Conservation (phyloP, 1,140 invertebrate genomes). For the Antheraea mylitta region DNA sequence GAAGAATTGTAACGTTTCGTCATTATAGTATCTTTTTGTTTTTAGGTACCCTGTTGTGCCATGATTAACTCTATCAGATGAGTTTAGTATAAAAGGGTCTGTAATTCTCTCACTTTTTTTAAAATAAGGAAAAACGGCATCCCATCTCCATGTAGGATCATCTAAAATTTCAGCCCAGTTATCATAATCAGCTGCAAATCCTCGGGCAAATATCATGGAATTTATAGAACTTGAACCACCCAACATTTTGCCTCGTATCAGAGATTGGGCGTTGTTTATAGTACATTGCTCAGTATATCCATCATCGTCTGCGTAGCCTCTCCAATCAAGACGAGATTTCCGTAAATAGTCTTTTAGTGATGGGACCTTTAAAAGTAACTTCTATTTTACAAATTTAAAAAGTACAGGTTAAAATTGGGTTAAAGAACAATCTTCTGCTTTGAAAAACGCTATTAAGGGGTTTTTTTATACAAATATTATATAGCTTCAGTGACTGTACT, state of each 20-base stretch:
- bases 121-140: conserved; percentile 80
- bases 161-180: conserved; percentile 83
- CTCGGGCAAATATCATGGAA: conserved; percentile 90
- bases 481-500: too few relatives aligned
- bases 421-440: too few relatives aligned
- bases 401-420: background rate
- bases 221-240: conserved; percentile 89
- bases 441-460: too few relatives aligned
- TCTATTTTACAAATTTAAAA: background rate
- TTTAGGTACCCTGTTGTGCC: conserved; percentile 37
- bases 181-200: conserved; percentile 87
- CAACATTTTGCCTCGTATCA: conserved; percentile 75
- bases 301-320: conserved; percentile 43
- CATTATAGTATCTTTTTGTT: conserved; percentile 25
- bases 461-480: too few relatives aligned
- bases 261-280: background rate
- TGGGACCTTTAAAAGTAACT: conserved; percentile 44
- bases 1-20: conserved; percentile 8
- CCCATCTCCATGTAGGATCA: conserved; percentile 87
- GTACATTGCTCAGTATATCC: conserved; percentile 54
- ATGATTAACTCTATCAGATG: conserved; percentile 26
- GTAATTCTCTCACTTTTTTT: conserved; percentile 60
- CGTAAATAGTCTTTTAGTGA: conserved; percentile 41
- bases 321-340: conserved; percentile 54
- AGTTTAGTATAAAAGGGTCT: conserved; percentile 47